Evolutionary conservation across 1,140 invertebrate genomes (phyloP).

Genomic region (Pollicipes pollicipes): DNA sequence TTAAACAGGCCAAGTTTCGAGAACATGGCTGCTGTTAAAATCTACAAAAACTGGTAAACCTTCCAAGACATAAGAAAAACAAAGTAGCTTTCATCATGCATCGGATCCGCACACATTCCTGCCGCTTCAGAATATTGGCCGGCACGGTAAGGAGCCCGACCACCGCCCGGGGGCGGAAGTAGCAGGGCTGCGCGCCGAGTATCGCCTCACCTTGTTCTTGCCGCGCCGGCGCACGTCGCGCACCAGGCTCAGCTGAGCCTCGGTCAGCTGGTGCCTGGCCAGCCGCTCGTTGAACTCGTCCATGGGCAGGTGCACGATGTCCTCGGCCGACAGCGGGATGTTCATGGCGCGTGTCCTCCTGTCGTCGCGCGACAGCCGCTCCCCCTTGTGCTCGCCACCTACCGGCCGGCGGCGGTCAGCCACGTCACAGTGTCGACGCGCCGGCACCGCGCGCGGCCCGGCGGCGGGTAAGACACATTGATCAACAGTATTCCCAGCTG

Average conservation of each 20-base stretch:
- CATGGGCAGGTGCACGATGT: constrained; percentile 91
- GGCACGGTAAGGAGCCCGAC: too few species aligned
- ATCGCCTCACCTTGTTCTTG: constrained; percentile 73
- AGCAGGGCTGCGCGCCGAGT: too few species aligned
- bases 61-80: too few species aligned
- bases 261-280: constrained; percentile 82
- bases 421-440: constrained; percentile 19
- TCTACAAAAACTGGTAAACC: too few species aligned
- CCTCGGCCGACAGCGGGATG: constrained; percentile 64
- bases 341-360: constrained; percentile 58
- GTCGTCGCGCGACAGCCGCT: constrained; percentile 60
- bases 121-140: too few species aligned
- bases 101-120: too few species aligned
- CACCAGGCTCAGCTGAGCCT: constrained; percentile 78
- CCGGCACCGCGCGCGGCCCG: constrained; percentile 13
- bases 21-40: too few species aligned
- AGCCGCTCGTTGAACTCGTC: constrained; percentile 95
- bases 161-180: too few species aligned
- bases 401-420: too few species aligned
- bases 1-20: not conserved
- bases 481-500: too few species aligned
- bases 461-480: too few species aligned
- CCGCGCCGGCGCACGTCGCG: constrained; percentile 77
- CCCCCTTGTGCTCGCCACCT: constrained; percentile 23
- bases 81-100: too few species aligned